Percentiles rank a stretch among this genome's conserved stretches.
Conservation (phyloP, 2,888 invertebrate species). For the Lymantria monacha region DNA sequence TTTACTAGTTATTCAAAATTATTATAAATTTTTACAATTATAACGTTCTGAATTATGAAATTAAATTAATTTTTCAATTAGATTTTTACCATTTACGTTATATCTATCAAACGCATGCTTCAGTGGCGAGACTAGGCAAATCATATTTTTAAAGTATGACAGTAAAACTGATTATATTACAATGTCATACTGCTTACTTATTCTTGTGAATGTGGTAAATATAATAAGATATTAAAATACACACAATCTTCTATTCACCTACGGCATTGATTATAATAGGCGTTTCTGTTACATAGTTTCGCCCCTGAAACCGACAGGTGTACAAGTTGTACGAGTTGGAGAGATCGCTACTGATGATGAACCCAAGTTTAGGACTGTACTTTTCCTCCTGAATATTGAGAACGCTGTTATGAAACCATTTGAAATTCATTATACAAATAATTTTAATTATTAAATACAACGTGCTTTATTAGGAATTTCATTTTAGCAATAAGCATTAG, state of each 20-base stretch:
- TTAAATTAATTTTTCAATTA: no score
- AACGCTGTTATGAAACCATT: slow-evolving; percentile 53
- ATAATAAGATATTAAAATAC: slow-evolving; percentile 40
- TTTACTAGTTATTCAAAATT: no score
- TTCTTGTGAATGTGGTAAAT: slow-evolving; percentile 50
- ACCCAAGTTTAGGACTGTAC: slow-evolving; percentile 73
- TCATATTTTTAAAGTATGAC: no score
- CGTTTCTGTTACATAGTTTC: slow-evolving; percentile 42
- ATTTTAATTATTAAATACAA: slow-evolving; percentile 1
- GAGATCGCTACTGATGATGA: slow-evolving; percentile 55
- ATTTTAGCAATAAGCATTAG: slow-evolving; percentile 62
- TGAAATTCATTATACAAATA: slow-evolving; percentile 4
- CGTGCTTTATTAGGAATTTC: slow-evolving; percentile 56
- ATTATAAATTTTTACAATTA: no score
- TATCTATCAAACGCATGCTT: no score
- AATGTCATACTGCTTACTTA: background rate
- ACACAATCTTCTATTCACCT: slow-evolving; percentile 67
- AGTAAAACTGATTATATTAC: background rate
- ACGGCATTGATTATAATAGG: slow-evolving; percentile 62
- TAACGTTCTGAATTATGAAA: no score
- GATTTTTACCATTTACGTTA: no score
- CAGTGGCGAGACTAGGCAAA: no score
- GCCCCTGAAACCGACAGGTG: slow-evolving; percentile 56
- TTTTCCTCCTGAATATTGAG: slow-evolving; percentile 71
- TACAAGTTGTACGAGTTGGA: slow-evolving; percentile 43